Evolutionary conservation across 1,140 invertebrate genomes (phyloP).

Genomic region (Papilio polytes): DNA sequence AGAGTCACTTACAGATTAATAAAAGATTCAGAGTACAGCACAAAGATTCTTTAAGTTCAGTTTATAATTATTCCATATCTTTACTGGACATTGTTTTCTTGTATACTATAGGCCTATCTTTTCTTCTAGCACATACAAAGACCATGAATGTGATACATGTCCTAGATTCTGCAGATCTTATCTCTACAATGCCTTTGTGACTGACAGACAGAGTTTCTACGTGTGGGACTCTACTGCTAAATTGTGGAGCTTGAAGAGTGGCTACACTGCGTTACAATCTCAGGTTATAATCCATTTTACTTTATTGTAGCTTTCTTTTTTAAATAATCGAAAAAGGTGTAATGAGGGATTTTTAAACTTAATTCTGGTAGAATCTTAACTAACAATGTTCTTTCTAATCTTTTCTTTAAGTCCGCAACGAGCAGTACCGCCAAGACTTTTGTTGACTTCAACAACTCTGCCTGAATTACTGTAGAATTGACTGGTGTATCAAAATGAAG

Average conservation of each 20-base stretch:
- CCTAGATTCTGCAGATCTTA: constrained; percentile 69
- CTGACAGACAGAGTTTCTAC: constrained; percentile 69
- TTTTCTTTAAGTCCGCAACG: too few relatives aligned
- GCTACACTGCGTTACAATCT: constrained; percentile 59
- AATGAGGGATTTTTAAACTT: too few relatives aligned
- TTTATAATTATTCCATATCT: neutral
- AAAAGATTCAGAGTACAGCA: too few relatives aligned
- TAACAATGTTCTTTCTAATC: too few relatives aligned
- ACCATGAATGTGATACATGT: constrained; percentile 58
- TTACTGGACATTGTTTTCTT: neutral
- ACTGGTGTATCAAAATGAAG: too few relatives aligned
- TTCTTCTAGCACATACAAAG: constrained; percentile 49
- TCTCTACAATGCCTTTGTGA: constrained; percentile 75
- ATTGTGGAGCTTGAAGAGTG: constrained; percentile 47
- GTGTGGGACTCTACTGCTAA: constrained; percentile 57
- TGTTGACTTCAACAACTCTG: too few relatives aligned
- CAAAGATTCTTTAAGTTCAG: too few relatives aligned
- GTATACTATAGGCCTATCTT: neutral
- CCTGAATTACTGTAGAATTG: too few relatives aligned
- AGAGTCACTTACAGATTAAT: too few relatives aligned
- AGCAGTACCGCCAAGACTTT: too few relatives aligned
- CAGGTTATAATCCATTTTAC: constrained; percentile 52
- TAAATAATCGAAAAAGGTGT: too few relatives aligned
- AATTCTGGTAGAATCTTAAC: too few relatives aligned
- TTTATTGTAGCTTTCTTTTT: neutral